These are phyloP conservation scores for Sminthurinus aureus DNA, from an alignment of 2,888 invertebrate species.

Conservation along the genomic window DNA sequence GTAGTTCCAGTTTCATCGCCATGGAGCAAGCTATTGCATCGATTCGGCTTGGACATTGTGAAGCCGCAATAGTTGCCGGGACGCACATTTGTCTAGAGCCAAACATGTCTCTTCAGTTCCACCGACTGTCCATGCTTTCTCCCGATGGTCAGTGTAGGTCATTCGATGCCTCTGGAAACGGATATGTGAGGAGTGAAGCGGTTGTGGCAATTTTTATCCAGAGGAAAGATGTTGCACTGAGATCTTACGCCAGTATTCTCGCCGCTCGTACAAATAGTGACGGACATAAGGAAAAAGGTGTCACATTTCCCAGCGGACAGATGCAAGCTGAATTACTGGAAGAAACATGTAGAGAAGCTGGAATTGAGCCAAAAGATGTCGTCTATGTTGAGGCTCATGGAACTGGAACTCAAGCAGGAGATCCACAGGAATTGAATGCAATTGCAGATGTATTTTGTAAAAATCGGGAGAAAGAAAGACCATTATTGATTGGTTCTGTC, in stretches of 20 bases:
- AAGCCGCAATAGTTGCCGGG: background rate
- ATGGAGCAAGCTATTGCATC: background rate
- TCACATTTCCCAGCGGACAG: constrained; percentile 56
- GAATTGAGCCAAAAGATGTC: constrained; percentile 73
- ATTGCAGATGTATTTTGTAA: constrained; percentile 82
- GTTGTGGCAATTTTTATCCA: constrained; percentile 83
- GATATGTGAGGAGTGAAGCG: too few species aligned
- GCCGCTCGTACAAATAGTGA: constrained; percentile 85
- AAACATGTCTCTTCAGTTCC: background rate
- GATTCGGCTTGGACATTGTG: background rate
- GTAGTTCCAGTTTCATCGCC: background rate
- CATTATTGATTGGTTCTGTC: constrained; percentile 91
- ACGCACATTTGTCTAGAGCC: background rate
- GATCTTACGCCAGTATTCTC: constrained; percentile 85
- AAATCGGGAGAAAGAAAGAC: constrained; percentile 63
- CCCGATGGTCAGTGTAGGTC: background rate
- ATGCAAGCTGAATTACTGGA: constrained; percentile 65
- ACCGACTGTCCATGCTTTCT: background rate
- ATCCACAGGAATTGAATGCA: constrained; percentile 95
- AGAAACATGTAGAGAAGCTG: constrained; percentile 75
- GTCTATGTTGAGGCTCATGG: constrained; percentile 88
- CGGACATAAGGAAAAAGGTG: constrained; percentile 61
- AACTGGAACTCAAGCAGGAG: constrained; percentile 88
- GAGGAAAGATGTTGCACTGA: constrained; percentile 75
- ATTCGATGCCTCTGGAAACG: background rate